Evolutionary conservation across 2,113 vertebrate genomes (phyloP).

Genomic region (Perca flavescens): DNA sequence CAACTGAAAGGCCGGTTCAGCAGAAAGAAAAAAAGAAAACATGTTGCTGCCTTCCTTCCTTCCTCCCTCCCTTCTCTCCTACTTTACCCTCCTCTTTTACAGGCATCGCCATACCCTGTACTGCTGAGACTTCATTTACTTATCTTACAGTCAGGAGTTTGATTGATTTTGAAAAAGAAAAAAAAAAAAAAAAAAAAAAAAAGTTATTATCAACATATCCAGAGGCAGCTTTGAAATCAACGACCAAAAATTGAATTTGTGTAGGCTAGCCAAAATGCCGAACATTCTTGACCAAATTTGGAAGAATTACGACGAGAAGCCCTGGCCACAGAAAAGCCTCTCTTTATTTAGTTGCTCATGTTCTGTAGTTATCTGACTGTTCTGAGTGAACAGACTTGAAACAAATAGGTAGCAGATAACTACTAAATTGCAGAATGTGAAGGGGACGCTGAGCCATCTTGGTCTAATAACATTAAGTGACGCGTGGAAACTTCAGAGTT

Average conservation of each 20-base stretch:
- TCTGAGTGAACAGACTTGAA: too few species aligned
- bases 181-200: too few species aligned
- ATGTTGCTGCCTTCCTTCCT: not conserved
- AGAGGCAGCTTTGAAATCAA: conserved; percentile 16
- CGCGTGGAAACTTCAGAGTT: too few species aligned
- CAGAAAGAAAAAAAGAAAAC: not conserved
- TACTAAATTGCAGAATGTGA: too few species aligned
- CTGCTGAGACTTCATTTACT: not conserved
- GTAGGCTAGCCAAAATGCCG: not conserved
- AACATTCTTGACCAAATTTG: not conserved
- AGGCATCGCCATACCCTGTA: not conserved
- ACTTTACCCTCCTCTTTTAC: not conserved
- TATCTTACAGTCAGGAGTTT: not conserved
- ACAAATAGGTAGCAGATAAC: too few species aligned
- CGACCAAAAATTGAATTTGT: not conserved
- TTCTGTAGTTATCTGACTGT: too few species aligned
- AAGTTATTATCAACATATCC: not conserved
- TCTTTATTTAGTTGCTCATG: too few species aligned
- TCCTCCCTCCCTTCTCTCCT: not conserved
- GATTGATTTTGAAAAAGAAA: not conserved
- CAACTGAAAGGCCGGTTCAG: conserved; percentile 29
- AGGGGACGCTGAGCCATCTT: too few species aligned
- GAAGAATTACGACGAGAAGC: not conserved
- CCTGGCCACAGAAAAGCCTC: too few species aligned
- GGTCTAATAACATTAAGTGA: too few species aligned